These are phyloP conservation scores for Alaudala cheleensis DNA, from an alignment of 2,113 vertebrate species.

Conservation along the genomic window DNA sequence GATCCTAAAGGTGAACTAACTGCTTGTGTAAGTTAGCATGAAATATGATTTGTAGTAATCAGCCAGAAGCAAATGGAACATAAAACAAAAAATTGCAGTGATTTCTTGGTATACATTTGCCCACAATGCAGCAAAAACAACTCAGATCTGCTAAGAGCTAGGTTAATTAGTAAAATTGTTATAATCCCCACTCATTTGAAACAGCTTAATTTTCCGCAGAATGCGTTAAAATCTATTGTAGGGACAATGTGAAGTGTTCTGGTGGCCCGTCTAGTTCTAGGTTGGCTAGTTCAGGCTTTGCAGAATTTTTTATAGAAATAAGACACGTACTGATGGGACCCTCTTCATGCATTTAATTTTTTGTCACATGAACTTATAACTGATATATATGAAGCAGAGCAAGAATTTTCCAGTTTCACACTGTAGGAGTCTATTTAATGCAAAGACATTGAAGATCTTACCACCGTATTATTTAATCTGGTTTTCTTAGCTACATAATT, in stretches of 20 bases:
- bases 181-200: background rate
- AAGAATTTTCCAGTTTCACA: background rate
- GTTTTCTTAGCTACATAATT: background rate
- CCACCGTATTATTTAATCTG: background rate
- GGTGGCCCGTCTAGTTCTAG: background rate
- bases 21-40: background rate
- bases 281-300: background rate
- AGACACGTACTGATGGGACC: background rate
- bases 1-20: background rate
- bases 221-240: background rate
- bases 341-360: background rate
- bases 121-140: background rate
- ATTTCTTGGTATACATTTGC: background rate
- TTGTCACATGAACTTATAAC: background rate
- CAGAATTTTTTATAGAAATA: background rate
- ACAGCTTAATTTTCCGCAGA: background rate
- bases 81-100: background rate
- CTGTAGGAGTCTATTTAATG: background rate
- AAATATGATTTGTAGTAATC: conserved; percentile 23
- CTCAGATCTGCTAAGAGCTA: background rate
- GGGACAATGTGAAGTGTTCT: background rate
- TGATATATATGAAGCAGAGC: background rate
- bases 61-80: background rate
- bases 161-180: background rate
- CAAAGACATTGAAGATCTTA: background rate